phyloP scores from a whole-genome alignment of 1,140 invertebrate genomes.

The Dryas iulia region DNA sequence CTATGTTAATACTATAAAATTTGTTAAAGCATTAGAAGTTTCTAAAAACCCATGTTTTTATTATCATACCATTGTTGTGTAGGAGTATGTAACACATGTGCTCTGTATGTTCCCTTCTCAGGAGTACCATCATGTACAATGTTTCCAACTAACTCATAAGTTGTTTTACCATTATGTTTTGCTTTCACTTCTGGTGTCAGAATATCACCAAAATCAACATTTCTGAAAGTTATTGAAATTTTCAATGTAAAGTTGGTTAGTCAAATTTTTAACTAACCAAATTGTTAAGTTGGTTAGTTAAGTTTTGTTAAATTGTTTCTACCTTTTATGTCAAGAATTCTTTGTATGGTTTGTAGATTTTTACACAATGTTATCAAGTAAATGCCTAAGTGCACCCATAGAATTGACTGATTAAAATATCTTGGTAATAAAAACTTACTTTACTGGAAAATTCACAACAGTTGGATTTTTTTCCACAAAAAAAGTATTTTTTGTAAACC shows the following conservation, averaged over 20 bases:
- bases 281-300: too few relatives aligned
- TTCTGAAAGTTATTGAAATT: slow-evolving; percentile 79
- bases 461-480: slow-evolving; percentile 99
- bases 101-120: slow-evolving; percentile 95
- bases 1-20: too few relatives aligned
- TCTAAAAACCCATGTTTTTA: too few relatives aligned
- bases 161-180: slow-evolving; percentile 88
- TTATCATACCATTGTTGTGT: slow-evolving; percentile 85
- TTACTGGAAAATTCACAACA: slow-evolving; percentile 99
- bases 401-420: too few relatives aligned
- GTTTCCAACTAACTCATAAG: slow-evolving; percentile 98
- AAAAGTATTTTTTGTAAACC: slow-evolving; percentile 99
- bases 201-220: slow-evolving; percentile 98
- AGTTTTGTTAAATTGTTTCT: too few relatives aligned
- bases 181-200: slow-evolving; percentile 91
- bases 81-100: slow-evolving; percentile 97
- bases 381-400: too few relatives aligned
- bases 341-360: too few relatives aligned
- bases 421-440: slow-evolving; percentile 86
- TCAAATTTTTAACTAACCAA: too few relatives aligned
- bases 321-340: too few relatives aligned
- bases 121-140: slow-evolving; percentile 99
- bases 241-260: neutral
- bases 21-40: too few relatives aligned
- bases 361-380: too few relatives aligned